phyloP scores from a whole-genome alignment of 2,888 invertebrate genomes.

The Ypsolopha sequella region DNA sequence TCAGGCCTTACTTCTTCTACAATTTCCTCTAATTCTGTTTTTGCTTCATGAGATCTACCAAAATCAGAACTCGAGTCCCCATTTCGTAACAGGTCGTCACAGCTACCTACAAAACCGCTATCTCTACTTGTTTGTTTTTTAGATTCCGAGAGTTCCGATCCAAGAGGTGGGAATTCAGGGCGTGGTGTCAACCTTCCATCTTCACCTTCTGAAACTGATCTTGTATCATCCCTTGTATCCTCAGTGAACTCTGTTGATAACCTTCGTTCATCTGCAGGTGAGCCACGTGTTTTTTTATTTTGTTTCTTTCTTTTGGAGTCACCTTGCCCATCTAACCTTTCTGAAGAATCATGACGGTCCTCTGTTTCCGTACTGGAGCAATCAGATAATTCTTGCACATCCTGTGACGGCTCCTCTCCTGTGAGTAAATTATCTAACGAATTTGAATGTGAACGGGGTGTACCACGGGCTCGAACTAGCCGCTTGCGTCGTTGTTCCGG shows the following conservation, averaged over 20 bases:
- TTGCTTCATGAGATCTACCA: conserved; percentile 61
- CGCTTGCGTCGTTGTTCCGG: conserved; percentile 88
- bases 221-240: conserved; percentile 69
- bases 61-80: conserved; percentile 67
- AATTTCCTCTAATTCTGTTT: conserved; percentile 71
- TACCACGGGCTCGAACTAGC: conserved; percentile 84
- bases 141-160: conserved; percentile 72
- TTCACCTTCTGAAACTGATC: conserved; percentile 74
- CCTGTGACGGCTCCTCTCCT: conserved; percentile 68
- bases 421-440: conserved; percentile 83
- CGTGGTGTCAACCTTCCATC: conserved; percentile 78
- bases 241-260: conserved; percentile 75
- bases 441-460: conserved; percentile 85
- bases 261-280: conserved; percentile 73
- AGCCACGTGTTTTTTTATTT: conserved; percentile 75
- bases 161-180: conserved; percentile 72
- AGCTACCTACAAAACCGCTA: conserved; percentile 90
- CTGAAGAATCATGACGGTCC: conserved; percentile 75
- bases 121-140: conserved; percentile 88
- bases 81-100: conserved; percentile 85
- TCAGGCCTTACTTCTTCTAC: conserved; percentile 71
- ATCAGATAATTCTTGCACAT: conserved; percentile 74
- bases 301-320: conserved; percentile 88
- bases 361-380: conserved; percentile 83
- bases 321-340: conserved; percentile 80